Base-by-base conservation (phyloP, 2,797 vertebrate species). In the Tadarida brasiliensis region DNA sequence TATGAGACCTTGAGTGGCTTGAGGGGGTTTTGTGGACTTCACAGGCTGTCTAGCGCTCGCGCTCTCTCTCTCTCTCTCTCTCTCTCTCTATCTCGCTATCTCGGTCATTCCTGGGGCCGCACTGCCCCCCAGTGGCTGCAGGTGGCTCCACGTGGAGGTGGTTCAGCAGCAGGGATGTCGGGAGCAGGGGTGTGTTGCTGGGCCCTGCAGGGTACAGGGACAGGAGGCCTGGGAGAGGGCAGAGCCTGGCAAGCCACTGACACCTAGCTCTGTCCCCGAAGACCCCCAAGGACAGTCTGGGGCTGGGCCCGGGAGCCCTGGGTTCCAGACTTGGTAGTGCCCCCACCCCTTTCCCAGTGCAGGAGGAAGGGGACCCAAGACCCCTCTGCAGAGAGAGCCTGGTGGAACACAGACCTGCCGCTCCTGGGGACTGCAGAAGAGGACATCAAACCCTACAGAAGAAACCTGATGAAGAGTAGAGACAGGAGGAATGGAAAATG, bases 121-220 rank as follows among this genome's bases (percentile, higher is more conserved):
- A 77, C 80, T 51, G 68, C 61, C 90, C 84, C 84, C 87, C 16
- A 12, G 80, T 90, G 97, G 94, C 84, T 10, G 2, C 1, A 0
- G 7, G 35, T 4, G 17, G 59, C 35, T 17, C 94, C 5, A 24
- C 9, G 0, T 1, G 26, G 4, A 39, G 24, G 26, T 4, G 0
- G 0, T 2, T 56, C 33, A 1, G 20, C 7, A 1, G 6, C 8
- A 0, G 17, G 35, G n/a, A 15, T 7, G 44, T 3, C 17, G 5
- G 7, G 59, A 30, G 28, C 24, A 12, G 51, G 16, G 33, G 16
- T 0, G 14, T 20, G 12, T 28, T 17, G 0, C 30, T 9, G 22
- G 11, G 16, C 47, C 11, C 2, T 3, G 5, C 20, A 3, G 22
- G 33, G 20, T 17, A 1, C 5, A 2, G 5, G n/a, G 39, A 11